phyloP scores from a whole-genome alignment of 1,140 invertebrate genomes.

The Brachionus rotundiformis region DNA sequence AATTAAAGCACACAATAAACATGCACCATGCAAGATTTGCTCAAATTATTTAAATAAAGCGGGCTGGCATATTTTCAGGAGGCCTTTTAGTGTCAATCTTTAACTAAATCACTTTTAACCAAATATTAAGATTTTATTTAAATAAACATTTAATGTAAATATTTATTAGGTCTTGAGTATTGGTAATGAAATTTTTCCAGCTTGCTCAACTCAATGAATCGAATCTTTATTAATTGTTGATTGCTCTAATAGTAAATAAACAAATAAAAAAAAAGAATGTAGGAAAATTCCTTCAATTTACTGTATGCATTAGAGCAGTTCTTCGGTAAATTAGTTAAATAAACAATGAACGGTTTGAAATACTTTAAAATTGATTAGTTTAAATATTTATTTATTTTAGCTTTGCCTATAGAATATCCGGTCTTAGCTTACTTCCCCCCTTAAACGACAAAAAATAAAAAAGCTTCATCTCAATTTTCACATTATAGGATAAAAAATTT shows the following conservation, averaged over 20 bases:
- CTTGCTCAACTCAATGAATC: constrained; percentile 31
- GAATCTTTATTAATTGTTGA: constrained; percentile 39
- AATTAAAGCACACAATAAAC: neutral
- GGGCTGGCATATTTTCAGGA: neutral
- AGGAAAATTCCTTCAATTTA: constrained; percentile 29
- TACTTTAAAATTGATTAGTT: constrained; percentile 22
- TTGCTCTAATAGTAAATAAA: constrained; percentile 35
- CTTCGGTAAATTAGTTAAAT: constrained; percentile 50
- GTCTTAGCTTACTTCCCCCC: constrained; percentile 7
- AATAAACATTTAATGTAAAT: constrained; percentile 46
- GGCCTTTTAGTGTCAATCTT: neutral
- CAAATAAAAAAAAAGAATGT: neutral
- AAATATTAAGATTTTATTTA: constrained; percentile 30
- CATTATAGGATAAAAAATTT: constrained; percentile 12
- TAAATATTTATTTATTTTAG: constrained; percentile 26
- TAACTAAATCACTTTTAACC: constrained; percentile 13
- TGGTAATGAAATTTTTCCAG: constrained; percentile 10
- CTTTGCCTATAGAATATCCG: neutral
- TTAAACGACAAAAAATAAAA: constrained; percentile 34
- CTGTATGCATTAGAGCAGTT: constrained; percentile 5
- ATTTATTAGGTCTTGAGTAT: constrained; percentile 12
- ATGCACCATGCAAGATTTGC: neutral
- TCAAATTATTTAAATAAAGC: neutral
- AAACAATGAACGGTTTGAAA: constrained; percentile 49
- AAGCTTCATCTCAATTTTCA: constrained; percentile 32